Percentiles rank a stretch among this genome's conserved stretches.
These are phyloP conservation scores for Phocides pigmalion DNA, from an alignment of 1,140 invertebrate species.

Conservation along the genomic window DNA sequence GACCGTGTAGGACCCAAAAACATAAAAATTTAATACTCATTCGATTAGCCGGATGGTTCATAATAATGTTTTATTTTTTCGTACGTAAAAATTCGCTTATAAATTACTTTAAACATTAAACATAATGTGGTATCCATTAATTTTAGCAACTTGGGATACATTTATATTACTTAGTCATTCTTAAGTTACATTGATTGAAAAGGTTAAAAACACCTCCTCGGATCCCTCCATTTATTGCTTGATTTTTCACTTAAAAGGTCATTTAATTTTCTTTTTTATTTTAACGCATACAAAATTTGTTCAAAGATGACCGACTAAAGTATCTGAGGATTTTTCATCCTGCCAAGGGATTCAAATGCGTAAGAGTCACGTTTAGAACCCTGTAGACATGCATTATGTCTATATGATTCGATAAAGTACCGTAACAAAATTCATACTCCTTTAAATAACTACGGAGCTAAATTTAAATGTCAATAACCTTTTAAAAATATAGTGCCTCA, in stretches of 20 bases:
- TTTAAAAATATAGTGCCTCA: slow-evolving; percentile 45
- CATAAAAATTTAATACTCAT: slow-evolving; percentile 16
- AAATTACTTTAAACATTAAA: slow-evolving; percentile 1
- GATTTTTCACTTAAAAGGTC: too few relatives aligned
- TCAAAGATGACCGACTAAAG: too few relatives aligned
- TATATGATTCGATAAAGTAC: slow-evolving; percentile 38
- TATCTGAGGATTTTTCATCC: too few relatives aligned
- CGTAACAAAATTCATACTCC: slow-evolving; percentile 41
- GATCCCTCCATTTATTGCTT: too few relatives aligned
- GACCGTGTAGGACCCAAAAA: neutral
- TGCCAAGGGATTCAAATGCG: too few relatives aligned
- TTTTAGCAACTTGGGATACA: neutral
- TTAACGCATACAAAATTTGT: too few relatives aligned
- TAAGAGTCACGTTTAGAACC: neutral
- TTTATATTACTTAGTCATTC: too few relatives aligned
- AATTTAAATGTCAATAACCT: slow-evolving; percentile 49
- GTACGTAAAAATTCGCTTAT: neutral
- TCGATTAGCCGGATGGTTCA: neutral
- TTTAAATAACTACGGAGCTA: slow-evolving; percentile 41
- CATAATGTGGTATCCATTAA: neutral
- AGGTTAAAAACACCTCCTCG: too few relatives aligned
- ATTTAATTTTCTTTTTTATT: too few relatives aligned
- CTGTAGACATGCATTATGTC: neutral
- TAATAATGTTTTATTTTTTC: neutral
- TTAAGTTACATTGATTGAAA: too few relatives aligned